Evolutionary conservation across 2,797 vertebrate genomes (phyloP).

Genomic region (Pangasius djambal): DNA sequence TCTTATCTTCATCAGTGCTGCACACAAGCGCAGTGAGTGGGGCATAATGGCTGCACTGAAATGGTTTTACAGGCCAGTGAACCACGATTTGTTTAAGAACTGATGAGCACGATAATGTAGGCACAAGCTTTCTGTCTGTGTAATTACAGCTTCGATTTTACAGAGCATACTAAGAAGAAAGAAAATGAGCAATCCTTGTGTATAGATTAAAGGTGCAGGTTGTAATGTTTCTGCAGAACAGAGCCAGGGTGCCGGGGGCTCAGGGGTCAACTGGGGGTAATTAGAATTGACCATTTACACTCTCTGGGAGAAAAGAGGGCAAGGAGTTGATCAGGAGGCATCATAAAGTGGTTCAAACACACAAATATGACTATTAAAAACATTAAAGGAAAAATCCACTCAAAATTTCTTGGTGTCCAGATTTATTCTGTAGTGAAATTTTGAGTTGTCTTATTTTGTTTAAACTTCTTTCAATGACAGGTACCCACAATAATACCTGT

Average conservation of each 20-base stretch:
- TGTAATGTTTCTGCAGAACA: not conserved
- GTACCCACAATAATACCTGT: too few species aligned
- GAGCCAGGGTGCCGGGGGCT: not conserved
- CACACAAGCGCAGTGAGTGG: not conserved
- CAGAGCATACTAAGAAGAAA: not conserved
- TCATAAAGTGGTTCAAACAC: not conserved
- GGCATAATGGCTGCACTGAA: not conserved
- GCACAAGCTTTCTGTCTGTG: not conserved
- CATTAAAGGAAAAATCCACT: not conserved
- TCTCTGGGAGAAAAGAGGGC: not conserved
- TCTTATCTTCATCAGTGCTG: conserved; percentile 9
- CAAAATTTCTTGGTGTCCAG: too few species aligned
- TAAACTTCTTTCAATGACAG: not conserved
- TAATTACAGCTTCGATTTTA: conserved; percentile 20
- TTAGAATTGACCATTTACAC: not conserved
- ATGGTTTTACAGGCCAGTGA: conserved; percentile 7
- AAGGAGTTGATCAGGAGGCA: not conserved
- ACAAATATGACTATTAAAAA: not conserved
- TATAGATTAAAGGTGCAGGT: conserved; percentile 7
- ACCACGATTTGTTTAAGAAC: conserved; percentile 8
- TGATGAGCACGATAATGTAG: conserved; percentile 14
- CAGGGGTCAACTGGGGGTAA: not conserved
- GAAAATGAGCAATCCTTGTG: not conserved
- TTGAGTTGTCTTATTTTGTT: not conserved
- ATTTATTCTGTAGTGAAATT: not conserved